Evolutionary conservation across 2,888 invertebrate genomes (phyloP).

Genomic region (Luperina testacea): DNA sequence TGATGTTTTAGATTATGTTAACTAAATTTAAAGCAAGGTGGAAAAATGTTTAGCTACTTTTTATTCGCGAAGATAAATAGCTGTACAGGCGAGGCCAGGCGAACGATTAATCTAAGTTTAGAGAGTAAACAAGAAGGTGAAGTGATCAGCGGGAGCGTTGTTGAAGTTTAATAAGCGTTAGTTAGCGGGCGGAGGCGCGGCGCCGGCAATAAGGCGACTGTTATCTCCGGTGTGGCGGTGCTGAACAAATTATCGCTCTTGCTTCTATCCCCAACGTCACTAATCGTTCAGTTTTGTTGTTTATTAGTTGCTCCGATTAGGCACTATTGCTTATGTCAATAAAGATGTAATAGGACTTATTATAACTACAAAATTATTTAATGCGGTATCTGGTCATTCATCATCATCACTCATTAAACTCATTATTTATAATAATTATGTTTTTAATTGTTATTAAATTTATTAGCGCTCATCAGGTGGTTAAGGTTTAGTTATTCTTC

Average conservation of each 20-base stretch:
- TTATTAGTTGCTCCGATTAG: conserved; percentile 52
- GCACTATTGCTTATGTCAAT: conserved; percentile 6
- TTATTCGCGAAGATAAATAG: conserved; percentile 81
- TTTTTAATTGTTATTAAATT: not conserved
- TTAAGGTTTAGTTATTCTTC: not conserved
- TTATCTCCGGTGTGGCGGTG: conserved; percentile 86
- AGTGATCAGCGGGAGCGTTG: conserved; percentile 89
- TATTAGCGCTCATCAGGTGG: not conserved
- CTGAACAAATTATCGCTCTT: conserved; percentile 79
- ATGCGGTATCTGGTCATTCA: not conserved
- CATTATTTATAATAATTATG: not conserved
- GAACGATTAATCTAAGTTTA: conserved; percentile 89
- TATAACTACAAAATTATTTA: not conserved
- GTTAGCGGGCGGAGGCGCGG: conserved; percentile 83
- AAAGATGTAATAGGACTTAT: not conserved
- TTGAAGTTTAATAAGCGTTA: conserved; percentile 90
- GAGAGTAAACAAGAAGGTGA: conserved; percentile 89
- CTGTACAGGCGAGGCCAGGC: conserved; percentile 76
- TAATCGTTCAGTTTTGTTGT: conserved; percentile 64
- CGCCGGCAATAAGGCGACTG: conserved; percentile 85
- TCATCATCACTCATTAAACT: too few species aligned
- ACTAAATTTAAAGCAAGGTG: conserved; percentile 50
- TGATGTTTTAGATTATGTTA: conserved; percentile 43
- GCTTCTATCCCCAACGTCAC: conserved; percentile 65
- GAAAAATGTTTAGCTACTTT: conserved; percentile 63